Conservation (phyloP, 2,888 invertebrate genomes). For the Drosophila anomalata region DNA sequence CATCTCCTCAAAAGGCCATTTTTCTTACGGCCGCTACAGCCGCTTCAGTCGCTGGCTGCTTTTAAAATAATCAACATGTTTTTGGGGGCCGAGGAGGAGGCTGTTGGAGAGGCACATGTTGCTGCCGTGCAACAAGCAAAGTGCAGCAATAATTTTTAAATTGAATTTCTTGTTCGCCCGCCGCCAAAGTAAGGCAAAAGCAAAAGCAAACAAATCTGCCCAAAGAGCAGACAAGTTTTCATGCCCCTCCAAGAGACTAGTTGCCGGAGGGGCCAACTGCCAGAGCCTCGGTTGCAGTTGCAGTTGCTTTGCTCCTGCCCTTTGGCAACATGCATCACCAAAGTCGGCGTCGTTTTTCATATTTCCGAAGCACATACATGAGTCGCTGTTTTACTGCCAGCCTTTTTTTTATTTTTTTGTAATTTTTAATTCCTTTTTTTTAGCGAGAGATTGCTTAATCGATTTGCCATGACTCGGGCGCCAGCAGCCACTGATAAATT, state of each 20-base stretch:
- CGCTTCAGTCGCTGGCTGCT: slow-evolving; percentile 53
- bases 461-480: slow-evolving; percentile 66
- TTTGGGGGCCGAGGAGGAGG: slow-evolving; percentile 42
- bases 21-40: slow-evolving; percentile 16
- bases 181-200: slow-evolving; percentile 44
- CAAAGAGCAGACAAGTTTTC: slow-evolving; percentile 55
- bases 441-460: slow-evolving; percentile 79
- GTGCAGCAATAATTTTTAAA: slow-evolving; percentile 81
- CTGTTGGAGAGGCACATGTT: slow-evolving; percentile 61
- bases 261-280: slow-evolving; percentile 26
- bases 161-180: slow-evolving; percentile 64
- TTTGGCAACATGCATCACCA: slow-evolving; percentile 71
- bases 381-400: slow-evolving; percentile 39
- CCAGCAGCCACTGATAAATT: slow-evolving; percentile 78
- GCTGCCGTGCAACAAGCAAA: slow-evolving; percentile 65
- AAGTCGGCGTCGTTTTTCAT: slow-evolving; percentile 76
- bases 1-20: slow-evolving; percentile 15
- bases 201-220: slow-evolving; percentile 62
- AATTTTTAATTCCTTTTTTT: slow-evolving; percentile 60
- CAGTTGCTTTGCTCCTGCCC: slow-evolving; percentile 21
- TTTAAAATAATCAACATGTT: slow-evolving; percentile 76
- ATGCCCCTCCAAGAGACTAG: slow-evolving; percentile 5
- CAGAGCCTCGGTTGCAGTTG: slow-evolving; percentile 28
- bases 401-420: slow-evolving; percentile 44
- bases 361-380: slow-evolving; percentile 61